phyloP scores from a whole-genome alignment of 2,888 invertebrate species.

The Agonopterix subpropinquella region DNA sequence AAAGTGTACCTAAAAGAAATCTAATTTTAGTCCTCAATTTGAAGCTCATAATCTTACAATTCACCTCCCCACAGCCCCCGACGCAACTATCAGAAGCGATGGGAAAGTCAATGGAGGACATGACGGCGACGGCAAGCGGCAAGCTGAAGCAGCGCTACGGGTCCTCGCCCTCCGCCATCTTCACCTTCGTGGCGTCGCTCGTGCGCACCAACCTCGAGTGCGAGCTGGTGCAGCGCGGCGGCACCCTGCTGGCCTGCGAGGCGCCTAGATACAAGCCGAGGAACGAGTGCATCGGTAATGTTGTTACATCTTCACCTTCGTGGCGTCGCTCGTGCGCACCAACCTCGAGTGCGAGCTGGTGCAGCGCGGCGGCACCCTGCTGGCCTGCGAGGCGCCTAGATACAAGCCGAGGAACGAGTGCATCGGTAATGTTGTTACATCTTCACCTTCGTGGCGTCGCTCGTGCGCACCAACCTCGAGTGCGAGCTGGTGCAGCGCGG shows the following conservation, averaged over 20 bases:
- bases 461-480: conserved; percentile 80
- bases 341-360: too few species aligned
- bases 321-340: conserved; percentile 91
- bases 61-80: conserved; percentile 67
- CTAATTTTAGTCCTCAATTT: too few species aligned
- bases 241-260: conserved; percentile 73
- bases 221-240: conserved; percentile 93
- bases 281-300: conserved; percentile 84
- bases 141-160: conserved; percentile 84
- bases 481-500: conserved; percentile 27
- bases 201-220: conserved; percentile 95
- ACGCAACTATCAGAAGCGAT: conserved; percentile 90
- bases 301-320: conserved; percentile 74
- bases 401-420: conserved; percentile 87
- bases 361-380: conserved; percentile 78
- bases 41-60: too few species aligned
- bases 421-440: conserved; percentile 69
- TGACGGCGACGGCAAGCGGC: conserved; percentile 90
- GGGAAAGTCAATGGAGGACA: conserved; percentile 95
- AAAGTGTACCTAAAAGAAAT: background rate
- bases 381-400: conserved; percentile 67
- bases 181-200: conserved; percentile 92
- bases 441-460: conserved; percentile 86
- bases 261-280: conserved; percentile 83
- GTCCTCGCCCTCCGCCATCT: conserved; percentile 74